Percentiles rank a stretch among this genome's conserved stretches.
Conservation (phyloP, 2,797 vertebrate genomes). For the Spheniscus humboldti region DNA sequence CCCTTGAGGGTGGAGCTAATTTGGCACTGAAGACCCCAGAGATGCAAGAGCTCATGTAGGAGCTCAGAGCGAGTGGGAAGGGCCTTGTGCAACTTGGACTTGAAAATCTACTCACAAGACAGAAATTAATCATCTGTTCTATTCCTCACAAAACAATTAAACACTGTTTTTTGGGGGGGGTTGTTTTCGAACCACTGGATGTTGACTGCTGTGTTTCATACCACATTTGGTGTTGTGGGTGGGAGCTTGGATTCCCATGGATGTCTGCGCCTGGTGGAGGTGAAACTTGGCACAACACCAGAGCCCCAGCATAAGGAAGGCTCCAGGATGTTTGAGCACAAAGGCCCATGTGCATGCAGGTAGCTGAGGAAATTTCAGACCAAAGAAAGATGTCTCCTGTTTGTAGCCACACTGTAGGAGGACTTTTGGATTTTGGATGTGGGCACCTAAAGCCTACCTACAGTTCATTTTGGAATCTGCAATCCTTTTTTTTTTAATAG, state of each 20-base stretch:
- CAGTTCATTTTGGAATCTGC: neutral
- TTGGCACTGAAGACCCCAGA: neutral
- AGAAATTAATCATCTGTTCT: neutral
- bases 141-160: neutral
- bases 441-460: neutral
- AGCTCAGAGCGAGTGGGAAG: fast-evolving
- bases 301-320: neutral
- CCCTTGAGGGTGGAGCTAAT: neutral
- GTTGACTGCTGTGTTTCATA: neutral
- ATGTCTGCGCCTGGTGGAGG: neutral
- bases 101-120: neutral
- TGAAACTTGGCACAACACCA: neutral
- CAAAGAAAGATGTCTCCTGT: neutral
- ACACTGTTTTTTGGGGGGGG: fast-evolving
- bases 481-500: fast-evolving
- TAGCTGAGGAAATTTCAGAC: neutral
- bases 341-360: no score
- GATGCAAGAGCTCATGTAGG: neutral
- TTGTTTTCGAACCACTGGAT: neutral
- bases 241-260: neutral
- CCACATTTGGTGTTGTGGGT: neutral
- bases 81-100: neutral
- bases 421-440: neutral
- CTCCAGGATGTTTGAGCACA: neutral
- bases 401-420: neutral